Evolutionary conservation across 2,797 vertebrate species (phyloP), one percentile per base, ranked within the genome.

Genomic region (Xiphorhynchus erythropygius): DNA sequence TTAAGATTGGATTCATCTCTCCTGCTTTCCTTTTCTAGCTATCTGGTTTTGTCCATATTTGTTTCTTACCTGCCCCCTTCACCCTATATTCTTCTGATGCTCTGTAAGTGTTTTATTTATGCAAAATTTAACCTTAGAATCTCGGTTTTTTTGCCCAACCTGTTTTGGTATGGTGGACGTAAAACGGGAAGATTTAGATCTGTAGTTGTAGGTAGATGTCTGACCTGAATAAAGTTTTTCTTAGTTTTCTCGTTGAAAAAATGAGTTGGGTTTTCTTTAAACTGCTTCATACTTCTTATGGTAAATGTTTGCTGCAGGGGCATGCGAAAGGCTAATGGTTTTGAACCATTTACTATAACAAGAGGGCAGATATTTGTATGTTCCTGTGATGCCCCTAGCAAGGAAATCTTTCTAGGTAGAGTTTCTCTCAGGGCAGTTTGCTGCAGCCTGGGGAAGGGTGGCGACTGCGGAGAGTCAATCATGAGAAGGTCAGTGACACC

Each of bases 181-280:
- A 99, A 98, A 88, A 98, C 93, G 4, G 98, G 98, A 87, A 99
- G 97, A 86, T 98, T 98, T 85, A 98, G 82, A 52, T 98, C 97
- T 3, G 94, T 96, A 83, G 93, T 94, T 76, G 97, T 97, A 27
- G 97, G 94, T 46, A 96, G 92, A 11, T 97, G 96, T 46, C 97
- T 98, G 81, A 98, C 74, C 82, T 98, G 98, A 77, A 98, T 93
- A 8, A 97, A 97, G 90, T 98, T 99, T 96, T 97, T 98, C 83
- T 98, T 98, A 27, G 56, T 83, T 59, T 97, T 97, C 53, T 33
- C 94, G 23, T 90, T 93, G 74, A 97, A 89, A 83, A 97, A 60
- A 50, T 81, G 28, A 73, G 80, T 97, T 79, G 97, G 96, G 87
- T 97, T 98, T 79, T 98, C 97, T 90, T 98, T 98, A 91, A 98